These are phyloP conservation scores for Platalea minor DNA, from an alignment of 2,797 vertebrate genomes.

Conservation along the genomic window DNA sequence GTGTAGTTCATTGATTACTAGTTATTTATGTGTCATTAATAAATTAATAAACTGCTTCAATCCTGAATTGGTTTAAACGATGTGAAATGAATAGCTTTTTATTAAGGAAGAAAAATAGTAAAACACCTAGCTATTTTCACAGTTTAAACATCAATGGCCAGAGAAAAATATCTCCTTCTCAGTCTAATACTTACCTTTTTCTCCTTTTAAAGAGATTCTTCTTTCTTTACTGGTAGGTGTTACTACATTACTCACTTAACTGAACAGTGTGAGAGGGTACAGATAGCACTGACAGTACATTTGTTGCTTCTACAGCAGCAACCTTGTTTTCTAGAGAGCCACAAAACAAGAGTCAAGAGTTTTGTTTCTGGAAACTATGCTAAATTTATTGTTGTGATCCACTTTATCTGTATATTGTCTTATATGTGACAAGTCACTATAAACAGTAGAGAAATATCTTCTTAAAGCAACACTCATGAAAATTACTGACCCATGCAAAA, in stretches of 20 bases:
- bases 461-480: not conserved
- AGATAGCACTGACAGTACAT: not conserved
- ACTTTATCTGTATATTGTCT: not conserved
- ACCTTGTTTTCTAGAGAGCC: not conserved
- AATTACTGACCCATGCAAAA: not conserved
- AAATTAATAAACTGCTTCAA: not conserved
- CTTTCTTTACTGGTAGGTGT: not conserved
- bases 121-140: not conserved
- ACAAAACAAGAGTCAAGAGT: not conserved
- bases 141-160: not conserved
- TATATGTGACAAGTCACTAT: not conserved
- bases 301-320: not conserved
- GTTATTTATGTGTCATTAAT: not conserved
- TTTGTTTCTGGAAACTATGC: not conserved
- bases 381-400: not conserved
- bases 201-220: not conserved
- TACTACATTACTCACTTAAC: not conserved
- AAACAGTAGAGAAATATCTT: not conserved
- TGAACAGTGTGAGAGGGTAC: not conserved
- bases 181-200: not conserved
- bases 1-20: not conserved
- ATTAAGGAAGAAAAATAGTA: not conserved
- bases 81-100: not conserved
- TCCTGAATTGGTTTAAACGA: not conserved
- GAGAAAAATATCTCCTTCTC: not conserved